These are phyloP conservation scores for Hippolais icterina DNA, from an alignment of 2,113 vertebrate genomes.

Conservation along the genomic window DNA sequence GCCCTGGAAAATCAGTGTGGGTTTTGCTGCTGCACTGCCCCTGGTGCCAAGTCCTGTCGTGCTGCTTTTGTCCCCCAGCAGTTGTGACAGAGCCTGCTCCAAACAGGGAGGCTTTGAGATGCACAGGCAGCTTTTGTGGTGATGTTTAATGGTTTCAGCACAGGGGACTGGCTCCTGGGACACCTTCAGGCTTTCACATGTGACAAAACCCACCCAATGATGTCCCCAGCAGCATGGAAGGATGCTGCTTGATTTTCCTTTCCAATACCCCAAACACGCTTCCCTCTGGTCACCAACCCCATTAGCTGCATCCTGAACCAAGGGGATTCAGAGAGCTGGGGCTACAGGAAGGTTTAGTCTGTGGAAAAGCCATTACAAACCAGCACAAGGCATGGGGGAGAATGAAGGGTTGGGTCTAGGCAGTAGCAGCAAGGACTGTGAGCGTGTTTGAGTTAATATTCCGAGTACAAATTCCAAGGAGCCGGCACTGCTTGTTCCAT, in stretches of 20 bases:
- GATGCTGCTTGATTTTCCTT: not conserved
- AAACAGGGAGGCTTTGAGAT: rapidly evolving
- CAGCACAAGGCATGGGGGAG: not conserved
- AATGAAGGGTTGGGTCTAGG: not conserved
- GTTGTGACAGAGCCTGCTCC: not conserved
- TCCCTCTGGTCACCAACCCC: not conserved
- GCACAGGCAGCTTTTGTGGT: rapidly evolving
- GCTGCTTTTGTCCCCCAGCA: not conserved
- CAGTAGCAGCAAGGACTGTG: rapidly evolving
- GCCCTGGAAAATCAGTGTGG: not conserved
- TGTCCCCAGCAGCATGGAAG: rapidly evolving
- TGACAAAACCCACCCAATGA: not conserved
- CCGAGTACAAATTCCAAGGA: not conserved
- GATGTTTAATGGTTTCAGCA: not conserved
- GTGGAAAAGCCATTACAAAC: not conserved
- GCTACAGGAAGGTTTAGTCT: not conserved
- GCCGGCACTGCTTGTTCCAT: not conserved
- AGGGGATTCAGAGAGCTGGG: not conserved
- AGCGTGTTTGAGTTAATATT: not conserved
- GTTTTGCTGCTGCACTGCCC: not conserved
- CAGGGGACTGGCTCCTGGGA: not conserved
- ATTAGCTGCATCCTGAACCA: not conserved
- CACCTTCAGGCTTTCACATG: not conserved
- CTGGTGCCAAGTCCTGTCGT: not conserved
- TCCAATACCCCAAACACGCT: rapidly evolving